These are phyloP conservation scores for Drosophila meridionalis DNA, from an alignment of 2,888 invertebrate species.

Conservation along the genomic window DNA sequence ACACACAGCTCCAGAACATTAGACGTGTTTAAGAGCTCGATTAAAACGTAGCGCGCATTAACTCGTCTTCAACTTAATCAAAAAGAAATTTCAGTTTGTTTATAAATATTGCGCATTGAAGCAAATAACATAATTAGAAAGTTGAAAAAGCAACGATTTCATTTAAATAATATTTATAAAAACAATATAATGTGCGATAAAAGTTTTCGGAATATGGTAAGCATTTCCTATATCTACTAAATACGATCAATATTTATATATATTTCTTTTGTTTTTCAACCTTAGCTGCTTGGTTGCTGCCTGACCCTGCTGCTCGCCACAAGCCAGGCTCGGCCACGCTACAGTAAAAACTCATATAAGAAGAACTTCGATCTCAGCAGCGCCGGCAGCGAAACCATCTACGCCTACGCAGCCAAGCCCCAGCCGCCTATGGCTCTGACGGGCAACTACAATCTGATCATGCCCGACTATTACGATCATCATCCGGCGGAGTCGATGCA, in stretches of 20 bases:
- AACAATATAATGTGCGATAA: slow-evolving; percentile 38
- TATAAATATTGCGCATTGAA: not conserved
- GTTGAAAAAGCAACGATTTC: slow-evolving; percentile 2
- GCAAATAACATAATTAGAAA: not conserved
- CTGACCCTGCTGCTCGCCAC: slow-evolving; percentile 29
- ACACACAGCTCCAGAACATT: slow-evolving; percentile 67
- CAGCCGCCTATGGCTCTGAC: slow-evolving; percentile 69
- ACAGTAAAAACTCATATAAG: slow-evolving; percentile 37
- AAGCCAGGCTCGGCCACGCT: slow-evolving; percentile 58
- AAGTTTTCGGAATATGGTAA: slow-evolving; percentile 54
- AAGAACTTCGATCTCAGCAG: slow-evolving; percentile 40
- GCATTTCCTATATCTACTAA: not conserved
- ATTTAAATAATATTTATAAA: not conserved
- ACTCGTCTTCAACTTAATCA: not conserved
- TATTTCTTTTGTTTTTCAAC: not conserved
- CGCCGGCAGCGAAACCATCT: slow-evolving; percentile 44
- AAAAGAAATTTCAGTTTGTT: slow-evolving; percentile 5
- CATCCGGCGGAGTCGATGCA: slow-evolving; percentile 75
- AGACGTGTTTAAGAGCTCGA: slow-evolving; percentile 74
- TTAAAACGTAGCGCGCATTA: slow-evolving; percentile 43
- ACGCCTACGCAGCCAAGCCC: slow-evolving; percentile 59
- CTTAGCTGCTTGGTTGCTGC: slow-evolving; percentile 43
- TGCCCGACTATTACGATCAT: slow-evolving; percentile 75
- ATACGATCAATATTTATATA: not conserved
- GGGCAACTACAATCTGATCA: slow-evolving; percentile 75